phyloP scores from a whole-genome alignment of 2,888 invertebrate species.

The Scaptomyza polygonia region DNA sequence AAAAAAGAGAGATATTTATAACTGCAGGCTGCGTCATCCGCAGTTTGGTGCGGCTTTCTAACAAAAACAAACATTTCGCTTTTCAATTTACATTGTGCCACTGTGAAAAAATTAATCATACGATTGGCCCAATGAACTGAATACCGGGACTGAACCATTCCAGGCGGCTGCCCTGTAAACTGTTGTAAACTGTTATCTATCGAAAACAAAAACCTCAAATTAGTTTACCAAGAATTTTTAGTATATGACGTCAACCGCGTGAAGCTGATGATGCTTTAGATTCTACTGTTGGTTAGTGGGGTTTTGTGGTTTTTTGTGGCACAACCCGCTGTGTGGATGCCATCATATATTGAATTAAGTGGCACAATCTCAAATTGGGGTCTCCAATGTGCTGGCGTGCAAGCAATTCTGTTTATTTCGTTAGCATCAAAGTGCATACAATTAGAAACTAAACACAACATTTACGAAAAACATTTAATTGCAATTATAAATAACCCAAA shows the following conservation, averaged over 20 bases:
- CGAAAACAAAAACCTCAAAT: slow-evolving; percentile 43
- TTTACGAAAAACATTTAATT: slow-evolving; percentile 60
- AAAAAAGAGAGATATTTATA: slow-evolving; percentile 23
- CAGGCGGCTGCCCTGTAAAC: slow-evolving; percentile 46
- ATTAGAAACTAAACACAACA: slow-evolving; percentile 69
- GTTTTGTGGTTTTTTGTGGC: background rate
- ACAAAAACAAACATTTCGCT: slow-evolving; percentile 47
- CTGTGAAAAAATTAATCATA: slow-evolving; percentile 72
- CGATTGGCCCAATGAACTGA: slow-evolving; percentile 70
- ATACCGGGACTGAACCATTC: slow-evolving; percentile 17
- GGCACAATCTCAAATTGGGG: slow-evolving; percentile 71
- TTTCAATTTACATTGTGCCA: slow-evolving; percentile 34
- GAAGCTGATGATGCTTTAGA: slow-evolving; percentile 27
- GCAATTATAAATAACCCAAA: slow-evolving; percentile 58
- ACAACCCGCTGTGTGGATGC: slow-evolving; percentile 41
- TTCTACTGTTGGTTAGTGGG: slow-evolving; percentile 7
- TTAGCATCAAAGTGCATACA: slow-evolving; percentile 68
- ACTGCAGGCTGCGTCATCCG: slow-evolving; percentile 51
- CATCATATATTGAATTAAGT: slow-evolving; percentile 56
- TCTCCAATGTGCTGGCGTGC: slow-evolving; percentile 43
- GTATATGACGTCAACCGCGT: slow-evolving; percentile 64
- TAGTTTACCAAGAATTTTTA: slow-evolving; percentile 47
- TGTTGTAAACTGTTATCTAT: slow-evolving; percentile 60
- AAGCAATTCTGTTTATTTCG: slow-evolving; percentile 62
- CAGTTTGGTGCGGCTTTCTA: slow-evolving; percentile 28